Evolutionary conservation across 2,113 vertebrate genomes (phyloP), one percentile per base, ranked within the genome.

Genomic region (Corynorhinus townsendii): DNA sequence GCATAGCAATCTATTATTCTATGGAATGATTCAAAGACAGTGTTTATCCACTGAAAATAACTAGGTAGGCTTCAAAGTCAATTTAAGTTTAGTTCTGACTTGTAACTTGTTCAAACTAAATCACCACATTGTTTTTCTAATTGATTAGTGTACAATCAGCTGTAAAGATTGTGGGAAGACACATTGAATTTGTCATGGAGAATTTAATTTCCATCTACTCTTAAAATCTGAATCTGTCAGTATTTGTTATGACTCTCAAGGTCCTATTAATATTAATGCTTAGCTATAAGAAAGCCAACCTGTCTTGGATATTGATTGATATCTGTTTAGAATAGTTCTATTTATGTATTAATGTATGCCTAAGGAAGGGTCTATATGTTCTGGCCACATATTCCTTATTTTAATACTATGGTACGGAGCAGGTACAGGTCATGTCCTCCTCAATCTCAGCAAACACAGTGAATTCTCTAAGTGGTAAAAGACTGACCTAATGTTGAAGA

Each of bases 181-280:
- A 77, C 30, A 54, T 26, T 73, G 26, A 84, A 84, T 97, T 95
- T 94, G 54, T 92, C 81, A 66, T 47, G 91, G 90, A 59, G 17
- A 96, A 88, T 95, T 90, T 97, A 93, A 38, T 68, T 45, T 95
- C 91, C 17, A 43, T n/a, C 72, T 92, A 82, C 11, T 47, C 91
- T 88, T 8, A 82, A 62, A 93, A 85, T 88, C 47, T 72, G 71
- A 91, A 84, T 79, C 35, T 89, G 71, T 95, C 81, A 80, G 47
- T 92, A 92, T 87, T 96, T 77, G n/a, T 95, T 96, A 66, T 73
- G 43, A 82, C 69, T 94, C 80, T 97, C 73, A 94, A 91, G 52
- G 26, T 90, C 92, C 92, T 80, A 56, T 96, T 93, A 96, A 92
- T 94, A 95, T 89, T 92, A 95, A 96, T 94, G 54, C 40, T 88